These are phyloP conservation scores for Erannis defoliaria DNA, from an alignment of 2,888 invertebrate genomes.

Conservation along the genomic window DNA sequence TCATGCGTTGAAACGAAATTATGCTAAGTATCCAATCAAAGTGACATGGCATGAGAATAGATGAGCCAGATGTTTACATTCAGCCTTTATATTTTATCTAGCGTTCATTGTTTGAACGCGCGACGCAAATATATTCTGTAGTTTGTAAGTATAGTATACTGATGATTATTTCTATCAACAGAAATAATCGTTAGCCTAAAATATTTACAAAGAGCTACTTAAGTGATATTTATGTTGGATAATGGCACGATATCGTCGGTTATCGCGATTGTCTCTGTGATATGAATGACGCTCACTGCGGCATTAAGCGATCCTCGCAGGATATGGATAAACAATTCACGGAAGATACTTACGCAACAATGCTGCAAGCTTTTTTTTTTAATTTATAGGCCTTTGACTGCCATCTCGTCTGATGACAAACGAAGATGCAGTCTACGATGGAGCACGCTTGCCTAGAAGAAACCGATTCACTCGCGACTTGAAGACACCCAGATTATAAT, in stretches of 20 bases:
- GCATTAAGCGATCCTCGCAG: conserved; percentile 27
- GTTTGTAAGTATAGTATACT: neutral
- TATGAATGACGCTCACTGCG: conserved; percentile 30
- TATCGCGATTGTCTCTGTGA: conserved; percentile 38
- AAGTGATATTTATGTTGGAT: conserved; percentile 29
- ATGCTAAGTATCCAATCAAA: conserved; percentile 26
- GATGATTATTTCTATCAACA: conserved; percentile 24
- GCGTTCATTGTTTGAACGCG: conserved; percentile 24
- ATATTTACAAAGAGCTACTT: conserved; percentile 33
- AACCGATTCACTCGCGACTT: no score
- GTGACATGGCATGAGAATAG: conserved; percentile 21
- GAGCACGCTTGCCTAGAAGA: no score
- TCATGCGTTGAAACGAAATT: neutral
- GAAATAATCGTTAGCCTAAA: conserved; percentile 24
- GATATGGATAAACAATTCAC: conserved; percentile 38
- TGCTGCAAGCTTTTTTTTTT: no score
- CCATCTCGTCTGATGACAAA: no score
- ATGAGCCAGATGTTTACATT: conserved; percentile 26
- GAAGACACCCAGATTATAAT: no score
- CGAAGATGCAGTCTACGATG: no score
- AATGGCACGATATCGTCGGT: conserved; percentile 11
- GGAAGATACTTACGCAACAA: conserved; percentile 35
- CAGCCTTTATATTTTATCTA: conserved; percentile 25
- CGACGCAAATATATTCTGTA: conserved; percentile 16
- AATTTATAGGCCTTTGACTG: no score